Evolutionary conservation across 1,140 invertebrate genomes (phyloP), one percentile per base, ranked within the genome.

Genomic region (Aphaenogaster ashmeadi): DNA sequence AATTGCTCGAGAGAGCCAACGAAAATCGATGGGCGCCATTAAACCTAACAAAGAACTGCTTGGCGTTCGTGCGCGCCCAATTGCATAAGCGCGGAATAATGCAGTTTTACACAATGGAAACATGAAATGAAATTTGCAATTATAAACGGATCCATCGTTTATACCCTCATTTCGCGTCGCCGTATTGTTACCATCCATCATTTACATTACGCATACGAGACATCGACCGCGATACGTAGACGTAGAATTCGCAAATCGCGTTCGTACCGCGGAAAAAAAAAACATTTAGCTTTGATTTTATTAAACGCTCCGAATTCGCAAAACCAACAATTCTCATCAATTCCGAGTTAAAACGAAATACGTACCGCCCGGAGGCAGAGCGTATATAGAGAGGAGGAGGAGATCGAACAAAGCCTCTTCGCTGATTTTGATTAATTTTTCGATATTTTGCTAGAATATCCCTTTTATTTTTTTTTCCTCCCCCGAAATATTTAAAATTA

Each of bases 111-210:
- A 84, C 80, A 84, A 84, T 75, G 80, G 80, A 84, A 84, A 84
- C 80, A 84, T 6, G 69, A 72, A 75, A 84, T 84, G 80, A 84
- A 84, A 84, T 84, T 84, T 84, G 80, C 80, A 84, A 84, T 84
- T 84, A 84, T 84, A 84, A 84, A 84, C 69, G 80, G 80, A 84
- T 84, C 54, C 80, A 84, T 84, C 80, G 80, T 84, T 84, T 84
- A 84, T 84, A 84, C 54, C 80, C 80, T 84, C 80, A 84, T 84
- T 84, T 84, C 80, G 69, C 80, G 56, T 75, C 80, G 56, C 41
- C 27, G 80, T 81, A 81, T 84, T 74, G 69, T 84, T 27, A 62
- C 41, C 80, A 84, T 84, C 69, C 80, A 84, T 84, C 80, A 84
- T 84, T 84, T 84, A 84, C 69, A 84, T 84, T 84, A 27, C 80